Evolutionary conservation across 2,888 invertebrate genomes (phyloP), one percentile per base, ranked within the genome.

Genomic region (Drosophila meridiana): DNA sequence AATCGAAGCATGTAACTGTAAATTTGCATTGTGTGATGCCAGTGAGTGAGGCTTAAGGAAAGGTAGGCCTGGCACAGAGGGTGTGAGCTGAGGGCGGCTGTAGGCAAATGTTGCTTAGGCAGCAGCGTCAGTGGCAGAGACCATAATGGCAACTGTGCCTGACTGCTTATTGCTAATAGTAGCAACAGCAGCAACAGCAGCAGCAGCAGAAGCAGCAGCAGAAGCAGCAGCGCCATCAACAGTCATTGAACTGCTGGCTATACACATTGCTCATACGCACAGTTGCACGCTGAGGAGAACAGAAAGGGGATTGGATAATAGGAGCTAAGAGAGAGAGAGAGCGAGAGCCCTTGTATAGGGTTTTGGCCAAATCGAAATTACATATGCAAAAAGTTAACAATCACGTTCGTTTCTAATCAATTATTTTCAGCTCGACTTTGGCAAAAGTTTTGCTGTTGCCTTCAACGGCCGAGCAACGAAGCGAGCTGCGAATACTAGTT

Each of bases 1-100:
- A 90, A 89, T 89, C 88, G 90, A 89, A 86, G 88, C 89, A 87
- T 90, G 90, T 89, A 90, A 90, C 88, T 87, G 87, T 83, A 90
- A 87, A 90, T 90, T 89, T 87, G 82, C 89, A 89, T 90, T 89
- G 88, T 89, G 80, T 83, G 82, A 63, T 71, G 77, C 81, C 79
- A 65, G 73, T 56, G 70, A 47, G 65, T 53, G 63, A 53, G 48
- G 61, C 52, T 61, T 48, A 48, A 47, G 63, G 42, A 30, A n/a
- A 34, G 50, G 36, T 43, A 34, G 26, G 43, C 32, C 20, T 1
- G 2, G 30, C 2, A 36, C 3, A 1, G 20, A 4, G 8, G 26
- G 3, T 11, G 0, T 11, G n/a, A 7, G 28, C 14, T 34, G 30
- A 13, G 30, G 11, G 28, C 13, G 26, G 30, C 2, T 32, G 32